A percentile compares a stretch with the other conserved stretches of the same genome.
phyloP scores from a whole-genome alignment of 1,140 invertebrate species.

The Aphelenchoides fujianensis region DNA sequence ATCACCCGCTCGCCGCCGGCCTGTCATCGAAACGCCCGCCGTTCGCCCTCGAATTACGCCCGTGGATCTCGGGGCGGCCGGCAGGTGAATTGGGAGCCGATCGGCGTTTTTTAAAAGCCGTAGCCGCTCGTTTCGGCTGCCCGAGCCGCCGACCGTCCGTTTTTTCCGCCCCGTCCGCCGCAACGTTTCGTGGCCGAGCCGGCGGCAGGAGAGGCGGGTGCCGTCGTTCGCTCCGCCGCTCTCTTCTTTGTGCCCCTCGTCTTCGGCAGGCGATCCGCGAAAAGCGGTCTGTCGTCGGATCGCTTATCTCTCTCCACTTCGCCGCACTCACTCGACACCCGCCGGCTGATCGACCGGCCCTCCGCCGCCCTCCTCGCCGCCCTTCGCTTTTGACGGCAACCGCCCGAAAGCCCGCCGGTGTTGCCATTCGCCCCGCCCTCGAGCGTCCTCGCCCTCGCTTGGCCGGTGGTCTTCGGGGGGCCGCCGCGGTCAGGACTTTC shows the following conservation, averaged over 20 bases:
- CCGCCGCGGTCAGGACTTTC: neutral
- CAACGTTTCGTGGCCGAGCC: neutral
- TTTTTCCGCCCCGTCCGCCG: neutral
- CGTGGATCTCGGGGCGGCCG: neutral
- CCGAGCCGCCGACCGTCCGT: neutral
- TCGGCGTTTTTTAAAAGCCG: neutral
- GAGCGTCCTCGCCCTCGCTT: neutral
- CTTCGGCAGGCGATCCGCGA: neutral
- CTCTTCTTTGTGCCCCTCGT: no score
- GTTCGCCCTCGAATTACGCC: neutral
- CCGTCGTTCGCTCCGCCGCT: neutral
- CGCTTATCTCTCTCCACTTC: slow-evolving; percentile 4
- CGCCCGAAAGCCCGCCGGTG: no score
- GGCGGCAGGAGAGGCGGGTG: neutral
- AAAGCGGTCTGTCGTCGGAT: neutral
- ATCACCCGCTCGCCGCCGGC: neutral
- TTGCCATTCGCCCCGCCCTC: neutral
- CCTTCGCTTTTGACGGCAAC: neutral
- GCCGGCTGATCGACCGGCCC: neutral
- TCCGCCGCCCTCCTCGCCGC: neutral
- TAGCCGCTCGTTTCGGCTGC: neutral
- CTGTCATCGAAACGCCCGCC: neutral
- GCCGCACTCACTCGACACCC: neutral
- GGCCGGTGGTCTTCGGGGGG: neutral
- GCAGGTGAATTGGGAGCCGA: slow-evolving; percentile 1